These are phyloP conservation scores for Pseudococcus longispinus DNA, from an alignment of 2,888 invertebrate genomes.

Conservation along the genomic window DNA sequence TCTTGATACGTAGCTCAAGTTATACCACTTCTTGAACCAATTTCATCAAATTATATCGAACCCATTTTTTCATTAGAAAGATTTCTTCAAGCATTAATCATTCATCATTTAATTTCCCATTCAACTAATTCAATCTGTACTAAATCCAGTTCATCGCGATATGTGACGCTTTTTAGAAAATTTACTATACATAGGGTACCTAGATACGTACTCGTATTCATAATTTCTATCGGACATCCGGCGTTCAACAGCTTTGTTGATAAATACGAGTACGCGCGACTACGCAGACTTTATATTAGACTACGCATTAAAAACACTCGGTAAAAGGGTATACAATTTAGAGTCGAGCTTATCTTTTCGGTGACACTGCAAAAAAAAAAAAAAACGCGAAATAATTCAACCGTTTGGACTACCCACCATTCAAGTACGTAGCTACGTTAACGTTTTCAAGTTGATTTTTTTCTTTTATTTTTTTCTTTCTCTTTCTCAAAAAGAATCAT, in stretches of 20 bases:
- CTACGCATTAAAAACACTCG: background rate
- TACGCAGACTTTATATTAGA: background rate
- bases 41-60: no score
- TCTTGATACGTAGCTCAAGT: no score
- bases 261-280: background rate
- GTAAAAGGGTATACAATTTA: background rate
- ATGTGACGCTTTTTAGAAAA: background rate
- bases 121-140: background rate
- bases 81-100: background rate
- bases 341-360: background rate
- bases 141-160: background rate
- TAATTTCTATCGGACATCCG: background rate
- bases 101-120: background rate
- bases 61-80: no score
- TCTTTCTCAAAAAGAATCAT: background rate
- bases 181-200: no score
- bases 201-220: background rate
- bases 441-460: background rate
- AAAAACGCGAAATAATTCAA: conserved; percentile 12
- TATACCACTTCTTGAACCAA: no score
- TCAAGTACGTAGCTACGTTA: background rate
- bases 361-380: background rate
- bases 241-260: background rate
- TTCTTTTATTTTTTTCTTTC: background rate
- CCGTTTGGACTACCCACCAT: background rate